Evolutionary conservation across 1,140 invertebrate species (phyloP), one percentile per base, ranked within the genome.

Genomic region (Neelides sp.): DNA sequence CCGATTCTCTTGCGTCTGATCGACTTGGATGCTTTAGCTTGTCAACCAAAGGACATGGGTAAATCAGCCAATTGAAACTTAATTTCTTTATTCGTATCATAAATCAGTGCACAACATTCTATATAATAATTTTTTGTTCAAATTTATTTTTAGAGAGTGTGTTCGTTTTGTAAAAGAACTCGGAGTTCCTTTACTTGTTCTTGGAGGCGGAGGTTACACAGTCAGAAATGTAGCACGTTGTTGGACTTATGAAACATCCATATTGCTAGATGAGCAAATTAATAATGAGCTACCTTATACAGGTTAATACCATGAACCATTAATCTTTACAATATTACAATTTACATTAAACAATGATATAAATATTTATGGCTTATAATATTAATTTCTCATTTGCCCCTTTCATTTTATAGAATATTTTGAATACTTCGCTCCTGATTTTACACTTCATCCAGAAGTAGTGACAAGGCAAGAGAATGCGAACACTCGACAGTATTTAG

Each of bases 181-280:
- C 1, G 92, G 93, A 66, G 76, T 98, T 12, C 96, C 96, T 0
- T 75, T 95, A 1, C 69, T 99, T 19, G 85, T 97, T 0, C 80
- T 99, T 0, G 96, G 96, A 4, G 96, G 91, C 1, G 92, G 93
- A 22, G 93, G 93, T 53, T 99, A 99, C 64, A 98, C 94, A 0
- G 71, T 98, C 4, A 74, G 92, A 44, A 99, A 99, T 67, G 96
- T 99, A 1, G 94, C 95, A 0, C 73, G 96, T 36, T 98, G 93
- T 66, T 99, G 96, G 96, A 95, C 95, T 0, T 95, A 97, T 61
- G 96, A 99, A 70, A 99, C 96, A 0, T 94, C 92, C 0, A 70
- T 98, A 2, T 69, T 96, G 0, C 77, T 93, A 0, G 89, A 94
- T 63, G 84, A 93, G 63, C 78, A 81, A 36, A 92, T 97, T 24